phyloP scores from a whole-genome alignment of 2,888 invertebrate genomes.

The Dorcus hopei region DNA sequence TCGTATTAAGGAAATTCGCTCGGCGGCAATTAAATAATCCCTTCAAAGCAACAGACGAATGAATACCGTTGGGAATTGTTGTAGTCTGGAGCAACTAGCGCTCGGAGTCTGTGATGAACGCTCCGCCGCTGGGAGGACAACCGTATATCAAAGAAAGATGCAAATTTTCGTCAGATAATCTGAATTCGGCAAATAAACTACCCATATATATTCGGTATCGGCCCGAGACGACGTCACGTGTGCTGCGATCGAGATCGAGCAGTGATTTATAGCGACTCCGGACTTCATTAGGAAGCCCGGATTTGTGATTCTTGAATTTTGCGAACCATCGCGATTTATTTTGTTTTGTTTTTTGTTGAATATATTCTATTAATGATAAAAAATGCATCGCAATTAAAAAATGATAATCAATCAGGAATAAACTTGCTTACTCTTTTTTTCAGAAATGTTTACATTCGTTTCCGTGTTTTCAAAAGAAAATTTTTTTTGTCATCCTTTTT shows the following conservation, averaged over 20 bases:
- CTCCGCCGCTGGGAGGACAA: neutral
- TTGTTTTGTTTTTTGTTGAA: neutral
- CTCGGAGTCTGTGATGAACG: no score
- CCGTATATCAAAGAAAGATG: constrained; percentile 19
- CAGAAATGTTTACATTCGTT: no score
- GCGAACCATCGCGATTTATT: neutral
- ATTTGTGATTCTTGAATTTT: neutral
- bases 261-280: constrained; percentile 18
- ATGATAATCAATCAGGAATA: no score
- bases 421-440: no score
- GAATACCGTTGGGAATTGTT: constrained; percentile 47
- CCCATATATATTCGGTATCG: constrained; percentile 31
- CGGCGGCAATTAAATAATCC: constrained; percentile 51
- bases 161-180: constrained; percentile 29
- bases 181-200: constrained; percentile 31
- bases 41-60: constrained; percentile 50
- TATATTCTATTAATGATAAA: no score
- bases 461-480: no score
- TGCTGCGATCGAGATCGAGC: constrained; percentile 17
- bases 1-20: constrained; percentile 50
- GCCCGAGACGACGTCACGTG: constrained; percentile 1
- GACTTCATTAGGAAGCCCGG: constrained; percentile 7
- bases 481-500: no score
- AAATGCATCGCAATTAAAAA: no score
- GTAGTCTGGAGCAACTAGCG: neutral